These are phyloP conservation scores for Clytia hemisphaerica DNA, from an alignment of 30 jellyfish, hydroid and myxozoan genomes.

Conservation along the genomic window DNA sequence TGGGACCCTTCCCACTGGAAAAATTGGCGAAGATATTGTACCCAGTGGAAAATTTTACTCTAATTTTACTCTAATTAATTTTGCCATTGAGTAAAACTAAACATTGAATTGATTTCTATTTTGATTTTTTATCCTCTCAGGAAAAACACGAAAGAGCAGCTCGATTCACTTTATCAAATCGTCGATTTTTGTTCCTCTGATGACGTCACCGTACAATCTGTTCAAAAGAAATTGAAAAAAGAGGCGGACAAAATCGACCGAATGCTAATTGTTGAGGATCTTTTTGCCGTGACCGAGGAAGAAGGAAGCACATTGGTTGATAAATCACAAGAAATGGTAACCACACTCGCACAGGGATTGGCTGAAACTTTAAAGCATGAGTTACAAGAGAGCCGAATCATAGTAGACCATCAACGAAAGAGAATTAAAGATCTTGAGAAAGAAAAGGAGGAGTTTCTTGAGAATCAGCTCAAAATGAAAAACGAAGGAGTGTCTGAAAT, in stretches of 20 bases:
- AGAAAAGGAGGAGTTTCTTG: conserved; percentile 32
- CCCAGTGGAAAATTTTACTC: too few relatives aligned
- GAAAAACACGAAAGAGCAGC: conserved; percentile 6
- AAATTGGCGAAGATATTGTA: too few relatives aligned
- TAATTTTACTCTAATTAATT: too few relatives aligned
- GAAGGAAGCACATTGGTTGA: not conserved
- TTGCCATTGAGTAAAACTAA: too few relatives aligned
- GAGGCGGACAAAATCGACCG: conserved; percentile 53
- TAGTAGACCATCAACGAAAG: conserved; percentile 31
- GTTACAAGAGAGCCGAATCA: conserved; percentile 49
- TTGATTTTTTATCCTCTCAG: not conserved
- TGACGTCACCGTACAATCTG: conserved; percentile 15
- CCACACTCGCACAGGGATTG: conserved; percentile 25
- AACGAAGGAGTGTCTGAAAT: conserved; percentile 11
- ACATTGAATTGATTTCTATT: not conserved
- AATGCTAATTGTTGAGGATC: conserved; percentile 26
- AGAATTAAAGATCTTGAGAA: conserved; percentile 44
- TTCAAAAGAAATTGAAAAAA: conserved; percentile 22
- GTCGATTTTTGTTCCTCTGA: not conserved
- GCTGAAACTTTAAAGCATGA: conserved; percentile 46
- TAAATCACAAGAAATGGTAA: conserved; percentile 35
- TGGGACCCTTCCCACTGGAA: too few relatives aligned
- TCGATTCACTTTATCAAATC: not conserved
- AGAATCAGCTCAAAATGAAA: not conserved
- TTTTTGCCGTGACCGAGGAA: conserved; percentile 25